Percentiles rank a stretch among this genome's conserved stretches.
Evolutionary conservation across 2,888 invertebrate genomes (phyloP).

Genomic region (Pharmacophagus antenor): DNA sequence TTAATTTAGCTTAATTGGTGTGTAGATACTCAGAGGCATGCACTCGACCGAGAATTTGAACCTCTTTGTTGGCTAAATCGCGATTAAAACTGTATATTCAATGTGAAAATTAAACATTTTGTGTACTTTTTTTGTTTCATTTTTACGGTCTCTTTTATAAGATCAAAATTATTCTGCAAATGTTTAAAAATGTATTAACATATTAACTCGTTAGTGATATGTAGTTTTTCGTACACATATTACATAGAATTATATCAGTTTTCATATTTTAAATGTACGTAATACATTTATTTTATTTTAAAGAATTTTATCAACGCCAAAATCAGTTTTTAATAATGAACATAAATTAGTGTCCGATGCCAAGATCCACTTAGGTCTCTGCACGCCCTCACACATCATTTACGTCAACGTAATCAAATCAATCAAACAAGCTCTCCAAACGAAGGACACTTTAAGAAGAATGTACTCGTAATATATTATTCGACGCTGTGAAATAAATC

Average conservation of each 20-base stretch:
- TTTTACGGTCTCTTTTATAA: neutral
- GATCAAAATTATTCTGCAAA: neutral
- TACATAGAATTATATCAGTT: too few relatives aligned
- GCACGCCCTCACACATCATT: neutral
- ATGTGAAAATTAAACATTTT: conserved; percentile 27
- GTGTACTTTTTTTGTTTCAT: conserved; percentile 1
- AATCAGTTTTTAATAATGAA: neutral
- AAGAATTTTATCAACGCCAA: too few relatives aligned
- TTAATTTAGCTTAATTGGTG: conserved; percentile 79
- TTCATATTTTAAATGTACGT: too few relatives aligned
- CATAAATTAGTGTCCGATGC: neutral
- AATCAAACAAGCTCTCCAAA: neutral
- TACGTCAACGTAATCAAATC: neutral
- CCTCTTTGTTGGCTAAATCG: conserved; percentile 72
- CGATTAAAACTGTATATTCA: conserved; percentile 62
- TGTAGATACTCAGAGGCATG: conserved; percentile 68
- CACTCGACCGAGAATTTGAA: conserved; percentile 75
- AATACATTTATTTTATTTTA: too few relatives aligned
- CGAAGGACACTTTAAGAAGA: neutral
- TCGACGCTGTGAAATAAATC: neutral
- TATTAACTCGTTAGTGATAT: neutral
- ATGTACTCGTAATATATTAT: neutral
- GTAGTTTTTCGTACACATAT: too few relatives aligned
- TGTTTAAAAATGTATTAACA: neutral
- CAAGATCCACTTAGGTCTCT: neutral